Base-by-base conservation (phyloP, 35 echinoderm and acorn worm species). In the Stichopus chloronotus region DNA sequence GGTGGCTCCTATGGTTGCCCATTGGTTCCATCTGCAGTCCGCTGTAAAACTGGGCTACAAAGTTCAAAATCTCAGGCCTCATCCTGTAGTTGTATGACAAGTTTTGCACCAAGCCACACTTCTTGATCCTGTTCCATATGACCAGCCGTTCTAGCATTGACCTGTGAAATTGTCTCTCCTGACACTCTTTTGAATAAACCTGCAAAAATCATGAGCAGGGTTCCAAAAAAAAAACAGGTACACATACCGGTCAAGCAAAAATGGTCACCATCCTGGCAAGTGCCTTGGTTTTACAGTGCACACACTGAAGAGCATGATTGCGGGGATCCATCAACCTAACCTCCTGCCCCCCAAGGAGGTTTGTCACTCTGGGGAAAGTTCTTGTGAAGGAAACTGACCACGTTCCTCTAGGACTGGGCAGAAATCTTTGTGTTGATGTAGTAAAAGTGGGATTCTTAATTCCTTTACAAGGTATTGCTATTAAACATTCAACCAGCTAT, bases 41-140 rank as follows among this genome's bases (percentile, higher is more conserved):
- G 55, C 94, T 90, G 71, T 94, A 96, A 16, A 82, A 92, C 59
- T 63, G 52, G n/a, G 80, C 63, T 6, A 98, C 58, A 82, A 98
- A 96, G 56, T 85, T 55, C 7, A 96, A 55, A 43, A 98, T 98
- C 59, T 96, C 79, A 3, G 63, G 57, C 81, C 93, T 87, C 53
- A 93, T 93, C 25, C 95, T 58, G 74, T 98, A 98, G 91, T 98
- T 98, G 58, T 56, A 78, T 52, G 91, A 87, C 84, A 98, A 91
- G 9, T 94, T 57, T 11, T 92, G 68, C 4, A 81, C 76, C 52
- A 84, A 88, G 16, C 80, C 83, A 30, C 86, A 94, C 19, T 91
- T 90, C 7, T 53, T 56, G 22, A 17, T 57, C 20, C 87, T 69
- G 72, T 77, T 94, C 86, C 53, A 90, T 5, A 83, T 90, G 87